A percentile compares a stretch with the other conserved stretches of the same genome.
Evolutionary conservation across 2,888 invertebrate species (phyloP).

Genomic region (Tetragonisca angustula): DNA sequence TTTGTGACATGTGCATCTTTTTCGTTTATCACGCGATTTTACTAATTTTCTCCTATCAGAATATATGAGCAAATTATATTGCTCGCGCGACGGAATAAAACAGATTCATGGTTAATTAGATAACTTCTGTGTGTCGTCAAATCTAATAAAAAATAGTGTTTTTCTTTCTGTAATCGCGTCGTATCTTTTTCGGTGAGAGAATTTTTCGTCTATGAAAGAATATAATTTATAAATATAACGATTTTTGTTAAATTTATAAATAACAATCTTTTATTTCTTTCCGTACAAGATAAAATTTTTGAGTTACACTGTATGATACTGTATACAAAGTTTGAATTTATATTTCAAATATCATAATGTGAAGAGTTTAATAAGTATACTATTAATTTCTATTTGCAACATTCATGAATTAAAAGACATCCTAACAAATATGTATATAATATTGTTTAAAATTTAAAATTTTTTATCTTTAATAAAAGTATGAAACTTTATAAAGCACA

Average conservation of each 20-base stretch:
- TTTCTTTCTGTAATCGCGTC: too few relatives aligned
- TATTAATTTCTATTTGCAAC: not conserved
- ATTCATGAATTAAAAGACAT: not conserved
- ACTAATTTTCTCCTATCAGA: not conserved
- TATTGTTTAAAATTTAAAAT: not conserved
- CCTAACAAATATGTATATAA: not conserved
- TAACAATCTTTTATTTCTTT: too few relatives aligned
- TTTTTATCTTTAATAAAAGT: not conserved
- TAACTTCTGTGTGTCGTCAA: too few relatives aligned
- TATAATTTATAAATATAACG: too few relatives aligned
- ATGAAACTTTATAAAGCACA: not conserved
- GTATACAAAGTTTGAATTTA: slow-evolving; percentile 6
- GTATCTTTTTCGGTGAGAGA: too few relatives aligned
- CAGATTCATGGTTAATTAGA: too few relatives aligned
- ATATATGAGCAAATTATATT: slow-evolving; percentile 6
- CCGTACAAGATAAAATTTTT: not conserved
- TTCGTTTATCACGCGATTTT: slow-evolving; percentile 10
- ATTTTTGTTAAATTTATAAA: too few relatives aligned
- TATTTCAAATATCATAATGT: not conserved
- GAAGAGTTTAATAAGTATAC: not conserved
- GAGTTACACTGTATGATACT: slow-evolving; percentile 36
- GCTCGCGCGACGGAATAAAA: not conserved
- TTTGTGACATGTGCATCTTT: not conserved
- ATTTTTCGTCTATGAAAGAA: too few relatives aligned
- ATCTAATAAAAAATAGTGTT: too few relatives aligned